phyloP scores from a whole-genome alignment of 2,888 invertebrate genomes.

The Arge pagana region DNA sequence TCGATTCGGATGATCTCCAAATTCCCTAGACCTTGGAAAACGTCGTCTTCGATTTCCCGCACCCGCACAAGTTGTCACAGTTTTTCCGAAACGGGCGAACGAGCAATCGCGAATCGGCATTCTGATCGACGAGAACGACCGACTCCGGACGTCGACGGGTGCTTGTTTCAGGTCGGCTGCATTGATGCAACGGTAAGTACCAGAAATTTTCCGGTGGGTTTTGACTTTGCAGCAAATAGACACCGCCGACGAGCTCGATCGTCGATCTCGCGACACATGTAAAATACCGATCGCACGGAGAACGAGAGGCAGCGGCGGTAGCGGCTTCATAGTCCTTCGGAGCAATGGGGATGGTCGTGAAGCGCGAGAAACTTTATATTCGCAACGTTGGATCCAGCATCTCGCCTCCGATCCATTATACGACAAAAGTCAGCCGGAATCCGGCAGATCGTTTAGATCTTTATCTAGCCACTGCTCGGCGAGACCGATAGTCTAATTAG shows the following conservation, averaged over 20 bases:
- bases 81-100: conserved; percentile 4
- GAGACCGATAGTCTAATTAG: too few species aligned
- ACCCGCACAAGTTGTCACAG: conserved; percentile 5
- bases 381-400: too few species aligned
- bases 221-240: conserved; percentile 3
- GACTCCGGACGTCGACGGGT: neutral
- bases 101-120: conserved; percentile 1
- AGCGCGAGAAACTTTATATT: too few species aligned
- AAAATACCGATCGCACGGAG: too few species aligned
- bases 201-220: neutral
- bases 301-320: too few species aligned
- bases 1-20: conserved; percentile 25
- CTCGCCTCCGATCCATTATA: too few species aligned
- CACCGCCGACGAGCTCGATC: neutral
- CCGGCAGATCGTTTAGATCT: too few species aligned
- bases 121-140: neutral
- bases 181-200: conserved; percentile 10
- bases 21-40: conserved; percentile 27
- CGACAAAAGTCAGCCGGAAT: too few species aligned
- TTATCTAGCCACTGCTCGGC: too few species aligned
- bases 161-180: neutral
- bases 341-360: too few species aligned
- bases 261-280: too few species aligned
- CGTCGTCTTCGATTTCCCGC: conserved; percentile 26
- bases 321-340: too few species aligned